Conservation (phyloP, 2,888 invertebrate genomes). For the Malachius bipustulatus region DNA sequence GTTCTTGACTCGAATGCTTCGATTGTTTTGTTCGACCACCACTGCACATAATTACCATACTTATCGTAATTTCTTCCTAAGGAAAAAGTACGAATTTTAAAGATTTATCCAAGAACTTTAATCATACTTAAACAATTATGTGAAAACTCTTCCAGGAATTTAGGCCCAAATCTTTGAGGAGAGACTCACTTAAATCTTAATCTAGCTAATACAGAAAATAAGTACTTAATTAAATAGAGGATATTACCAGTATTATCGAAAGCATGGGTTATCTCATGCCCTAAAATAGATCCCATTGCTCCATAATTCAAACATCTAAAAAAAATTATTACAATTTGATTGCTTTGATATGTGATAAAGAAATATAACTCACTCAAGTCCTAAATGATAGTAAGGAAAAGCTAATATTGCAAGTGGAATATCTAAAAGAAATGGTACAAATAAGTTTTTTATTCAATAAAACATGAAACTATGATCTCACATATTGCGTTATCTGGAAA, state of each 20-base stretch:
- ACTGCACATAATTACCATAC: slow-evolving; percentile 72
- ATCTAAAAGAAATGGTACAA: slow-evolving; percentile 41
- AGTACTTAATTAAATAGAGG: no score
- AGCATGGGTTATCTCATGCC: slow-evolving; percentile 57
- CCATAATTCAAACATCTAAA: slow-evolving; percentile 71
- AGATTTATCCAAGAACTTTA: slow-evolving; percentile 5
- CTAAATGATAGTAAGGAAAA: slow-evolving; percentile 73
- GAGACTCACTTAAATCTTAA: no score
- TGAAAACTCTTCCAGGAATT: no score
- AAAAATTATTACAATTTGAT: slow-evolving; percentile 17
- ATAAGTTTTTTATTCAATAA: slow-evolving; percentile 7
- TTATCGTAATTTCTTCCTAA: slow-evolving; percentile 73
- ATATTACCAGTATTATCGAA: slow-evolving; percentile 43
- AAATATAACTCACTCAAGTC: slow-evolving; percentile 59
- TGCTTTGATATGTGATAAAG: background rate
- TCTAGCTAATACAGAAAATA: no score
- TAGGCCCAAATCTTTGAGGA: no score
- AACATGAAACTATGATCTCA: slow-evolving; percentile 35
- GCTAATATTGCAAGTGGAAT: slow-evolving; percentile 74
- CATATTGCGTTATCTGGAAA: slow-evolving; percentile 73
- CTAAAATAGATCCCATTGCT: slow-evolving; percentile 64
- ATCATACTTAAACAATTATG: no score
- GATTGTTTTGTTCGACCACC: slow-evolving; percentile 79
- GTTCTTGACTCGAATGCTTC: slow-evolving; percentile 63
- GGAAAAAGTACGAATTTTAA: slow-evolving; percentile 7